These are phyloP conservation scores for Dendrolimus punctatus DNA, from an alignment of 1,140 invertebrate species.

Conservation along the genomic window DNA sequence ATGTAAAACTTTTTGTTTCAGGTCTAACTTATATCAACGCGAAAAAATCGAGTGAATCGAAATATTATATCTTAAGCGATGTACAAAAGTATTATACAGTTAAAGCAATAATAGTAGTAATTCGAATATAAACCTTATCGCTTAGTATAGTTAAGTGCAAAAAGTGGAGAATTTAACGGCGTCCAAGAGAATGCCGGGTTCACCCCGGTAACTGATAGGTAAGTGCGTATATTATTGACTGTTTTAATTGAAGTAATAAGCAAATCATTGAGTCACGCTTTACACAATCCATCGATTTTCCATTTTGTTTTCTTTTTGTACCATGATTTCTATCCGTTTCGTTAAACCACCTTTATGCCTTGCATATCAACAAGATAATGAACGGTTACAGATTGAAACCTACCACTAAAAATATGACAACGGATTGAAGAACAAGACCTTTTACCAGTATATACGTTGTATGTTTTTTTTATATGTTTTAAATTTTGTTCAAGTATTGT, in stretches of 20 bases:
- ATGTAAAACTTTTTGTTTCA: slow-evolving; percentile 36
- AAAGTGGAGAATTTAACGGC: slow-evolving; percentile 57
- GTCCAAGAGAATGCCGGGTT: slow-evolving; percentile 42
- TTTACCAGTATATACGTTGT: too few species aligned
- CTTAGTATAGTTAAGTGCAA: slow-evolving; percentile 23
- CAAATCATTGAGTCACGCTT: too few species aligned
- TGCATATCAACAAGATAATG: too few species aligned
- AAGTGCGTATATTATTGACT: slow-evolving; percentile 10
- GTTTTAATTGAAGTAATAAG: neutral
- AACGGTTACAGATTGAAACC: too few species aligned
- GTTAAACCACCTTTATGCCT: too few species aligned
- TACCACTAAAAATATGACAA: too few species aligned
- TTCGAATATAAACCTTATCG: slow-evolving; percentile 10
- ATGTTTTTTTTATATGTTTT: too few species aligned
- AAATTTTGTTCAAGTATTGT: too few species aligned
- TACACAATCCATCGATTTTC: too few species aligned
- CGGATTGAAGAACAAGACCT: too few species aligned
- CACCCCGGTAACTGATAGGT: slow-evolving; percentile 58
- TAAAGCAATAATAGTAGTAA: slow-evolving; percentile 18
- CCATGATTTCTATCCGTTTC: too few species aligned
- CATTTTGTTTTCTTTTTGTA: too few species aligned
- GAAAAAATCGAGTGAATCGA: slow-evolving; percentile 10
- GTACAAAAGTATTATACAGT: slow-evolving; percentile 13
- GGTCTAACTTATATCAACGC: slow-evolving; percentile 29
- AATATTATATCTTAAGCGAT: slow-evolving; percentile 3